Evolutionary conservation across 2,113 vertebrate genomes (phyloP), one percentile per base, ranked within the genome.

Genomic region (Microcebus murinus): DNA sequence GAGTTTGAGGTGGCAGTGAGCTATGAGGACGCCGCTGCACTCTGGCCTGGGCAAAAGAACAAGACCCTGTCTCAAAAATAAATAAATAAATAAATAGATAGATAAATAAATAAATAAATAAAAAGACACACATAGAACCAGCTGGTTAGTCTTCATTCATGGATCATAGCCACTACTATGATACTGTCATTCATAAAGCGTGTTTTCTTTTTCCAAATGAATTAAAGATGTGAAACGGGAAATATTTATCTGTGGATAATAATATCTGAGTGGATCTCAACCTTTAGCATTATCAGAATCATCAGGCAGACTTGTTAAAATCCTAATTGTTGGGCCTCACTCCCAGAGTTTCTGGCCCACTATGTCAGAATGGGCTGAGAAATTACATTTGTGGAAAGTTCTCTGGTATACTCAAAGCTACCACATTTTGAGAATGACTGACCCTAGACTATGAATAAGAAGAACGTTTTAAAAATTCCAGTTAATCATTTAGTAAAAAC

Each of bases 291-390:
- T 63, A 61, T 70, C 20, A 31, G 25, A 57, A 71, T 76, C 48
- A 70, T 68, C 21, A 57, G 31, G 31, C 80, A 61, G 8, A 0
- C 31, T 68, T 86, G 13, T 29, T 82, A 79, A 68, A 95, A 23
- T 21, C 87, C 73, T n/a, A 61, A 9, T 70, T 70, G 9, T 25
- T 88, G 31, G 18, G 76, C 8, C 3, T 71, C 14, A 34, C n/a
- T 84, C 55, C 31, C 84, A 77, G 29, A 95, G 55, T 63, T 87
- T 95, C 42, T 95, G 73, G 77, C 82, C 96, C 42, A 91, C 23
- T 70, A 34, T 23, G 12, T 91, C 71, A 70, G 36, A 85, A 86
- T 45, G 45, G 13, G 20, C 36, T 82, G 17, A 83, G 13, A 96
- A 92, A 86, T 80, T 71, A 31, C 5, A 80, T 63, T 93, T 87